Evolutionary conservation across 2,888 invertebrate genomes (phyloP), one percentile per base, ranked within the genome.

Genomic region (Pseudanteris insignis): DNA sequence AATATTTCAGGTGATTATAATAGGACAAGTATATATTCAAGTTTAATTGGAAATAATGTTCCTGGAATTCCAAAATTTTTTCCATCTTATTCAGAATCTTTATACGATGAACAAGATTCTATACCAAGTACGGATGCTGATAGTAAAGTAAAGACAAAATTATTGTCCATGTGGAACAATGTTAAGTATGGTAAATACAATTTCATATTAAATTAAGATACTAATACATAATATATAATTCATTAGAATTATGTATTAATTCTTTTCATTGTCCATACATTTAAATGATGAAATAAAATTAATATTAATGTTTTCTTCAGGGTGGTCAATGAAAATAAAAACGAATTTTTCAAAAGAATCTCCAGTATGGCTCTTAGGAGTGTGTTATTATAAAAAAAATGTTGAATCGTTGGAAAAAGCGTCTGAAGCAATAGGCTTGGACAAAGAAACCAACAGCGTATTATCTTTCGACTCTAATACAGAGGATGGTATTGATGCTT

Each of bases 121-220:
- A 65, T 58, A 0, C 65, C 69, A 6, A 64, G 67, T 8, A 73
- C 82, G 11, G 88, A 89, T 73, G 84, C 86, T 48, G 88, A 88
- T 78, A 86, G 87, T 71, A 91, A 88, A 83, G 87, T 94, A 66
- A 93, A 93, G 79, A 90, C 90, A 14, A 88, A 90, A 64, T 80
- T 94, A 41, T 81, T 92, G 72, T 91, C 92, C 28, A 90, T 93
- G 86, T 94, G 93, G 93, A 93, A 94, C 80, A 94, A 94, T 81
- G 88, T 94, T 55, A 93, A 92, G 83, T 93, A 92, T 81, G 93
- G 89, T 83, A 80, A 75, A n/a, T n/a, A n/a, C n/a, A n/a, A n/a
- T n/a, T n/a, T n/a, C n/a, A n/a, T n/a, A n/a, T n/a, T n/a, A n/a
- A n/a, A n/a, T n/a, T n/a, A n/a, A n/a, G n/a, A n/a, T n/a, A n/a